A percentile compares a stretch with the other conserved stretches of the same genome.
phyloP scores from a whole-genome alignment of 2,888 invertebrate genomes.

The Cetonia aurata region DNA sequence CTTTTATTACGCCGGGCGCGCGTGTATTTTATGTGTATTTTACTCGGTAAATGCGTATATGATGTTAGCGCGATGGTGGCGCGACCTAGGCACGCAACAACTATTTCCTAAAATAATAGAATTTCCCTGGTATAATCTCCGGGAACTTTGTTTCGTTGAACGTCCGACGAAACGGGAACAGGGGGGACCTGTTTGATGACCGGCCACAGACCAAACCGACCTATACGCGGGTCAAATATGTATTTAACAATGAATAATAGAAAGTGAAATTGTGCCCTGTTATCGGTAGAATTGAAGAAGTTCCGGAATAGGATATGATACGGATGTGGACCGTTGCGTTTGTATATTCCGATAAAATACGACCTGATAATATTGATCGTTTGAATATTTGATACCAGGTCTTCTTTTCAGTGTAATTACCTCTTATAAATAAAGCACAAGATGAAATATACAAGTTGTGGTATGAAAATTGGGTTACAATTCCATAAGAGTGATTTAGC shows the following conservation, averaged over 20 bases:
- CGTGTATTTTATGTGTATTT: constrained; percentile 10
- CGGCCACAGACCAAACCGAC: neutral
- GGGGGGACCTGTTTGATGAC: constrained; percentile 11
- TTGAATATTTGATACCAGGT: no score
- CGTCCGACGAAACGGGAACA: constrained; percentile 1
- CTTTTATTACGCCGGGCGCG: constrained; percentile 14
- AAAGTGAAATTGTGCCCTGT: constrained; percentile 28
- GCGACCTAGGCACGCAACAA: constrained; percentile 15
- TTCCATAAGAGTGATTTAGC: no score
- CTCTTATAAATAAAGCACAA: no score
- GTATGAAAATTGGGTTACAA: no score
- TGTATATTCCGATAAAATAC: constrained; percentile 17
- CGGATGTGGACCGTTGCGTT: neutral
- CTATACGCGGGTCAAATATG: constrained; percentile 12
- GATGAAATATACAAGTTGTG: no score
- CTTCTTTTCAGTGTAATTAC: no score
- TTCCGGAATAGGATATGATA: constrained; percentile 9
- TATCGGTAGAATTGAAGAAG: constrained; percentile 19
- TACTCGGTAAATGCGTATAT: constrained; percentile 13
- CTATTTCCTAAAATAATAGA: constrained; percentile 39
- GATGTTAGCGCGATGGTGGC: constrained; percentile 25
- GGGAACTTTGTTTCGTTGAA: constrained; percentile 19
- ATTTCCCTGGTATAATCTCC: constrained; percentile 16
- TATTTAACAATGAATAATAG: constrained; percentile 35
- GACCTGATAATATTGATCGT: constrained; percentile 4